These are phyloP conservation scores for Strigamia crassipes DNA, from an alignment of 2,888 invertebrate species.

Conservation along the genomic window DNA sequence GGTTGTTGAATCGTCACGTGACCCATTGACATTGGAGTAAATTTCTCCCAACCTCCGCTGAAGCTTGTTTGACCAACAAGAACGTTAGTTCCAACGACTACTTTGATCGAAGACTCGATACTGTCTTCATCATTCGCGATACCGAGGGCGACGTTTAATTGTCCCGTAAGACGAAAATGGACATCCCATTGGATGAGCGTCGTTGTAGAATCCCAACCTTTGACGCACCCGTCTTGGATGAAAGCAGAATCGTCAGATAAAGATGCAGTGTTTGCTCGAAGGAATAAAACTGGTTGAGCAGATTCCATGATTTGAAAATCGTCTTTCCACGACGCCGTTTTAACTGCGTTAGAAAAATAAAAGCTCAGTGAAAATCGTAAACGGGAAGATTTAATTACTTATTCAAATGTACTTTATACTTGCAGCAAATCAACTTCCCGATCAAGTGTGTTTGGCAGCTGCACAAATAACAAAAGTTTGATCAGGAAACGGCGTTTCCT, in stretches of 20 bases:
- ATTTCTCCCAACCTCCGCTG: neutral
- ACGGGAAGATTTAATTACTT: neutral
- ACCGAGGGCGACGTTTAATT: neutral
- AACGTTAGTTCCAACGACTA: neutral
- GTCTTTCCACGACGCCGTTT: too few relatives aligned
- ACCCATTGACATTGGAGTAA: neutral
- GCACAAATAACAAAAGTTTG: neutral
- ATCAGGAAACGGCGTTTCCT: neutral
- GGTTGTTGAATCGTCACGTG: neutral
- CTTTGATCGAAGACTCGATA: neutral
- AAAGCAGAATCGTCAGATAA: neutral
- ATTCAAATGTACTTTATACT: neutral
- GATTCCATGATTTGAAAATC: neutral
- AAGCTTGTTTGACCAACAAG: neutral
- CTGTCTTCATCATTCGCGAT: neutral
- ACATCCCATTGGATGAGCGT: neutral
- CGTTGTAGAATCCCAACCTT: slow-evolving; percentile 5
- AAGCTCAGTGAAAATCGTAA: neutral
- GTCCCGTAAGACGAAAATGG: neutral
- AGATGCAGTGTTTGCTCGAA: neutral
- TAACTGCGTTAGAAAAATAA: too few relatives aligned
- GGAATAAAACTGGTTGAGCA: neutral
- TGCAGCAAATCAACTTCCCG: neutral
- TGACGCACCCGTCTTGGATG: neutral
- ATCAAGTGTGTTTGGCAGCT: neutral